Base-by-base conservation (phyloP, 1,140 invertebrate species). In the Daktulosphaira vitifoliae region DNA sequence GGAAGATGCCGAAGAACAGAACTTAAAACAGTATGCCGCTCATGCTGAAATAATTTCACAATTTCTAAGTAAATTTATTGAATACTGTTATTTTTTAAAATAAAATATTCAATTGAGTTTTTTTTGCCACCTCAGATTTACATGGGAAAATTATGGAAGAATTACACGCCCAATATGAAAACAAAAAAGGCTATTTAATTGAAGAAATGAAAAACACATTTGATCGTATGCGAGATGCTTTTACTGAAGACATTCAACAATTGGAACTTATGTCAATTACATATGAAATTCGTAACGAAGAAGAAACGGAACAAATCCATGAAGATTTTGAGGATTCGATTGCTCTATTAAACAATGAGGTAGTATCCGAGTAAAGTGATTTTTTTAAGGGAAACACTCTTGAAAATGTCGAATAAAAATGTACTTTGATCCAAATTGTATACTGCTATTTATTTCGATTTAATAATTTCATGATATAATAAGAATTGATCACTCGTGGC, bases 21-120 rank as follows among this genome's bases (percentile, higher is more conserved):
- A 89, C 69, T 77, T 77, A 9, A 73, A 80, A 26, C 80, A 82
- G 38, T 82, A 85, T 69, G 81, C 85, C 68, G 78, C 81, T 0
- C 86, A 89, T 70, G 82, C 84, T 37, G 80, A 82, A 65, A 81
- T 79, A 42, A 79, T 89, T 16, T 80, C 83, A 68, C 75, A 80
- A 69, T 81, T 87, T 69, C 80, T 88, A 56, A 78, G 85, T 87
- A 77, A 33, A 33, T 33, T 33, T 11, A 11, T 33, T 33, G 29
- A 6, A 33, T 33, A 6, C 5, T 33, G 29, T 11, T n/a, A n/a
- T n/a, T n/a, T n/a, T n/a, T 33, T 33, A 33, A 33, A 6, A 11
- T 33, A 33, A 33, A 33, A 11, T 33, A 11, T 33, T 33, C 29
- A 11, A 33, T 11, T 11, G 11, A 6, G 5, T 33, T n/a, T n/a